Base-by-base conservation (phyloP, 2,797 vertebrate genomes). In the Pipistrellus pipistrellus region DNA sequence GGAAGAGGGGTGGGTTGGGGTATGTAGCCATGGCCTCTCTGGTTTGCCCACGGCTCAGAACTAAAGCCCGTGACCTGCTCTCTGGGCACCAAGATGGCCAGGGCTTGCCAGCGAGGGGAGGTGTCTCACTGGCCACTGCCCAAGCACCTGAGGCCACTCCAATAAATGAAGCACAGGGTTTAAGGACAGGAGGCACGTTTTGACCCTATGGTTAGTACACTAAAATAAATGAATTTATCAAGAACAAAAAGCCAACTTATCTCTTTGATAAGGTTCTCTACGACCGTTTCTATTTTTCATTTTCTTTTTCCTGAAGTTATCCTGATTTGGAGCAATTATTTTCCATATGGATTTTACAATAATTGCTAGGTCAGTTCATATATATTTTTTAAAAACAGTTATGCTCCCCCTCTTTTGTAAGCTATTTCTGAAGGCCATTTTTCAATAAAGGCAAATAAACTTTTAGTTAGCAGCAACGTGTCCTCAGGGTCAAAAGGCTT, bases 401-500 rank as follows among this genome's bases (percentile, higher is more conserved):
- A 44, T 4, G 55, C 7, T 73, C 46, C 21, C 17, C 17, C 10
- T 1, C 76, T 68, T 66, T 80, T 62, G 9, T 51, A 80, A 90
- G 48, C 62, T 96, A 82, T 94, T 77, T 68, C 73, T 91, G 25
- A 62, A 89, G n/a, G 17, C 9, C 77, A 72, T 30, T 86, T 81
- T 73, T 93, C 62, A 91, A 91, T 66, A 83, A 64, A 59, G 53
- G 46, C 75, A 89, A 91, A 84, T 75, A 78, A 80, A 87, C 57
- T 88, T 96, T 84, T 51, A 59, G 13, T 85, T 23, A 77, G 69
- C 41, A 85, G 48, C 48, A 88, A 88, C 90, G 55, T 75, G 84
- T 35, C 41, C 35, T 95, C 80, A 81, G 86, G 83, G 84, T 91
- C 86, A 89, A 91, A 90, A 95, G 69, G 76, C 30, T 64, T 78